Conservation (phyloP, 2,113 vertebrate genomes). For the Siphamia tubifer region DNA sequence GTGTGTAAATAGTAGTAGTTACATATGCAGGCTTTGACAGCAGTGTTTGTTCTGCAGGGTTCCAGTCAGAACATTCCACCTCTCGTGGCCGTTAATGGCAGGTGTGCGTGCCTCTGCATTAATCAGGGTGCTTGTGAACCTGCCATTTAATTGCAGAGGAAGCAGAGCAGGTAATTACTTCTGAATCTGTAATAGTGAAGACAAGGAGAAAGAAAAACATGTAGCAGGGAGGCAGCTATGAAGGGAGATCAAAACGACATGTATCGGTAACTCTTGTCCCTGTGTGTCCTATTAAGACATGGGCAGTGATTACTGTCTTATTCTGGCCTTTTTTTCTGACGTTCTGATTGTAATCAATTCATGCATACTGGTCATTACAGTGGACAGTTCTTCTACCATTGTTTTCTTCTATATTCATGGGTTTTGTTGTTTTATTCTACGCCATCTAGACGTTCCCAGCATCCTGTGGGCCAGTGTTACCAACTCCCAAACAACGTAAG, state of each 20-base stretch:
- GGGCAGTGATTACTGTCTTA: too few species aligned
- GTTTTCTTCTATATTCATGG: too few species aligned
- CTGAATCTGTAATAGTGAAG: constrained; percentile 90
- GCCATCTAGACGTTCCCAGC: too few species aligned
- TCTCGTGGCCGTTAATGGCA: constrained; percentile 84
- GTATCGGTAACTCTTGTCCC: neutral
- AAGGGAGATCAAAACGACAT: constrained; percentile 85
- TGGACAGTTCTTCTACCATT: too few species aligned
- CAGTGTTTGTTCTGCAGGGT: constrained; percentile 82
- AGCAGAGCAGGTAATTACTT: constrained; percentile 97
- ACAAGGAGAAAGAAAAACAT: constrained; percentile 75
- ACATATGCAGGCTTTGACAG: neutral
- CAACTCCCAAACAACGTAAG: too few species aligned
- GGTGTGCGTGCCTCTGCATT: constrained; percentile 91
- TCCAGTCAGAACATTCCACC: constrained; percentile 87
- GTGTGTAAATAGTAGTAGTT: constrained; percentile 14
- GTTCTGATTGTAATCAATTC: too few species aligned
- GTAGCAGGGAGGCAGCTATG: neutral
- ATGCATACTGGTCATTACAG: too few species aligned
- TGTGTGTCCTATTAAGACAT: neutral
- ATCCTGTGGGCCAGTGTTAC: too few species aligned
- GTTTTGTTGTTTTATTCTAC: too few species aligned
- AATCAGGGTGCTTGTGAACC: constrained; percentile 87
- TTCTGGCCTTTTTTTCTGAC: too few species aligned
- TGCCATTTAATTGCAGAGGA: constrained; percentile 85